These are phyloP conservation scores for Aspidiotus destructor DNA, from an alignment of 2,888 invertebrate species.

Conservation along the genomic window DNA sequence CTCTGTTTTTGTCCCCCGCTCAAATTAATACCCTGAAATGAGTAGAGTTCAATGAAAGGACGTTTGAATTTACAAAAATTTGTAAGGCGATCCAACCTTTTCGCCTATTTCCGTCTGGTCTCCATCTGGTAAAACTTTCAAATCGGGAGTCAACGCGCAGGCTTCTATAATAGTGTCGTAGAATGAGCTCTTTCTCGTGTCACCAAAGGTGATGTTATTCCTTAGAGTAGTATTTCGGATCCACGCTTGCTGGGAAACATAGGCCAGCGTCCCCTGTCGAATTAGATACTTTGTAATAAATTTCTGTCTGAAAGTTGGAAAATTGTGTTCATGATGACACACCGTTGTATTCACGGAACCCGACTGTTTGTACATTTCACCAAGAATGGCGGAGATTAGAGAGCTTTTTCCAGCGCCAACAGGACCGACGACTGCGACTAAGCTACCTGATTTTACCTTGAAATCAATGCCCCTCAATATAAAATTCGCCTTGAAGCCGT, in stretches of 20 bases:
- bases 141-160: constrained; percentile 82
- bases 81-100: neutral
- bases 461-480: constrained; percentile 67
- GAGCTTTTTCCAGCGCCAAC: constrained; percentile 87
- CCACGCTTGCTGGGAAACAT: constrained; percentile 94
- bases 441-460: constrained; percentile 53
- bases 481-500: constrained; percentile 48
- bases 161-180: constrained; percentile 77
- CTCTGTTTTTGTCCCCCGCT: constrained; percentile 88
- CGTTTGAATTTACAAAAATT: neutral
- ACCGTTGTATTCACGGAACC: constrained; percentile 67
- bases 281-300: constrained; percentile 2
- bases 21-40: constrained; percentile 58
- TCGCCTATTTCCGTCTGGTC: constrained; percentile 92
- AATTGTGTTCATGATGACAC: neutral
- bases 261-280: constrained; percentile 55
- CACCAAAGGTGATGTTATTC: constrained; percentile 88
- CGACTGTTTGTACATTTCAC: constrained; percentile 79
- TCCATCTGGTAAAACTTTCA: constrained; percentile 85
- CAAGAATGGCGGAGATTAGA: constrained; percentile 71
- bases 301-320: neutral
- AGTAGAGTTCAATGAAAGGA: too few species aligned
- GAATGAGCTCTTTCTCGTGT: constrained; percentile 54
- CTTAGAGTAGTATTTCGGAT: constrained; percentile 90
- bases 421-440: constrained; percentile 77